Conservation (phyloP, 2,888 invertebrate species). For the Oxycera nigricornis region DNA sequence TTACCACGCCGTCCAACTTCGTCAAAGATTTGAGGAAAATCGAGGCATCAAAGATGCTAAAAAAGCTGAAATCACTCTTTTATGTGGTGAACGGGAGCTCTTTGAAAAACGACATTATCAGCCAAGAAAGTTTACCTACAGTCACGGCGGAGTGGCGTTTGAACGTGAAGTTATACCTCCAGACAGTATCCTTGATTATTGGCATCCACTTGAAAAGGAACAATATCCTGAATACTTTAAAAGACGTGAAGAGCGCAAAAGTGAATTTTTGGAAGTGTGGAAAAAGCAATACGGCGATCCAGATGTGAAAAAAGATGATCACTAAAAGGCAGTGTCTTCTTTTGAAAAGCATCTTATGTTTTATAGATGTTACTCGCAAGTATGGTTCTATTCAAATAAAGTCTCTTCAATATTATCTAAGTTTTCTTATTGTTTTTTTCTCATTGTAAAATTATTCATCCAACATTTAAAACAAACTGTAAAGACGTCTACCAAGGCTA, state of each 20-base stretch:
- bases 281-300: constrained; percentile 77
- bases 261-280: constrained; percentile 85
- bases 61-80: constrained; percentile 73
- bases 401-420: too few species aligned
- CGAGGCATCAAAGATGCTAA: constrained; percentile 75
- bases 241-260: constrained; percentile 84
- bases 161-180: constrained; percentile 74
- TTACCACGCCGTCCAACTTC: constrained; percentile 66
- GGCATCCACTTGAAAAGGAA: constrained; percentile 95
- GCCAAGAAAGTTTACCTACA: constrained; percentile 76
- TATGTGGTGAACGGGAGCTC: constrained; percentile 80
- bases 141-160: constrained; percentile 84
- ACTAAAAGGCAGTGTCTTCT: too few species aligned
- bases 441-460: too few species aligned
- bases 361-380: too few species aligned
- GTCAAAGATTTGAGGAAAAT: constrained; percentile 85
- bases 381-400: too few species aligned
- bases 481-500: too few species aligned
- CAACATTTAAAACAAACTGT: too few species aligned
- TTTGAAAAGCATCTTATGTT: too few species aligned
- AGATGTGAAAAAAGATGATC: constrained; percentile 45
- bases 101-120: constrained; percentile 74
- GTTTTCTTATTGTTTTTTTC: too few species aligned
- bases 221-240: constrained; percentile 95
- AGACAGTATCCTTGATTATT: constrained; percentile 89